A percentile compares a stretch with the other conserved stretches of the same genome.
These are phyloP conservation scores for Melanerpes formicivorus DNA, from an alignment of 2,113 vertebrate genomes.

Conservation along the genomic window DNA sequence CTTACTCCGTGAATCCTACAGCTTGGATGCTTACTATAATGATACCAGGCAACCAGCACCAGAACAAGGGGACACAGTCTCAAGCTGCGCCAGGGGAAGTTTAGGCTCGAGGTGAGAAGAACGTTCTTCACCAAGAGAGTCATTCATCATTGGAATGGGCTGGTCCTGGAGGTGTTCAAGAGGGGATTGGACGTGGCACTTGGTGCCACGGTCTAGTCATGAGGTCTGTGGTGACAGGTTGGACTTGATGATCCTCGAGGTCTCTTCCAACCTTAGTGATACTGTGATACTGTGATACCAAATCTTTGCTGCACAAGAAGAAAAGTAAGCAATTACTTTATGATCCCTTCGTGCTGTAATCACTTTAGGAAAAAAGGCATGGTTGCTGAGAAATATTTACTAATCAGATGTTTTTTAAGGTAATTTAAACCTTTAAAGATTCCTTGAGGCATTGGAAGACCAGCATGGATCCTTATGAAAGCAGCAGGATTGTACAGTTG, in stretches of 20 bases:
- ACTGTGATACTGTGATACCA: neutral
- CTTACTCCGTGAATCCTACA: neutral
- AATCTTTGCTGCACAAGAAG: neutral
- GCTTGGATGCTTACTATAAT: accelerated
- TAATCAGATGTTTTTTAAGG: neutral
- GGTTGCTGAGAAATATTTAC: neutral
- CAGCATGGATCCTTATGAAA: neutral
- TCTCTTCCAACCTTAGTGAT: no score
- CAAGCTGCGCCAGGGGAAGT: no score
- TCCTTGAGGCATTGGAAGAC: neutral
- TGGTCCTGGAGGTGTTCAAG: no score
- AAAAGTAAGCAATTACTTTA: neutral
- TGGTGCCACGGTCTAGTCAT: no score
- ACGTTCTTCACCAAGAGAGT: no score
- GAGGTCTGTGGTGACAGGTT: no score
- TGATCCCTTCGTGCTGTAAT: neutral
- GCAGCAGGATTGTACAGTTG: neutral
- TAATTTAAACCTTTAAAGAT: neutral
- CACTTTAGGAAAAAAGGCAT: neutral
- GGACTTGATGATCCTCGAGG: no score
- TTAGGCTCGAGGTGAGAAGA: no score
- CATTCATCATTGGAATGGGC: no score
- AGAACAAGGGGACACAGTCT: no score
- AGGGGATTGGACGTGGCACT: no score
- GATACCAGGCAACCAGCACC: neutral